phyloP scores from a whole-genome alignment of 2,888 invertebrate genomes.

The Thera britannica region DNA sequence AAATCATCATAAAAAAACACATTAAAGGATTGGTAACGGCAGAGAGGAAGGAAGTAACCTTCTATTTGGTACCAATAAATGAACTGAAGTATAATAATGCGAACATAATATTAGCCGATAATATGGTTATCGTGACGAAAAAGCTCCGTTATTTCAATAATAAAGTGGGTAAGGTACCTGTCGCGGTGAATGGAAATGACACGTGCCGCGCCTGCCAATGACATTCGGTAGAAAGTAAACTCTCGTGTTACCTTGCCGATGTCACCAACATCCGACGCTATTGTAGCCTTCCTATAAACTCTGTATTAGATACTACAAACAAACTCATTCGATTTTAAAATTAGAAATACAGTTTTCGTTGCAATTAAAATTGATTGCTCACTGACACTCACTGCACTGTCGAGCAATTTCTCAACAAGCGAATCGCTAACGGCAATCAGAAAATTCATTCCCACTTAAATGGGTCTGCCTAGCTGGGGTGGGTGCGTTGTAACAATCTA shows the following conservation, averaged over 20 bases:
- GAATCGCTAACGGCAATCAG: slow-evolving; percentile 31
- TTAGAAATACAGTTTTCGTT: slow-evolving; percentile 23
- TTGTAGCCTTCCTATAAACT: slow-evolving; percentile 54
- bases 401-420: slow-evolving; percentile 25
- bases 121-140: slow-evolving; percentile 27
- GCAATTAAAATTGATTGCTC: slow-evolving; percentile 20
- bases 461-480: slow-evolving; percentile 45
- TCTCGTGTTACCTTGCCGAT: slow-evolving; percentile 55
- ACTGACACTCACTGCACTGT: slow-evolving; percentile 25
- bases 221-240: slow-evolving; percentile 74
- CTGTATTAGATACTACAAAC: neutral
- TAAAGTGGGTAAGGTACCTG: slow-evolving; percentile 33
- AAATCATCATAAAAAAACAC: neutral
- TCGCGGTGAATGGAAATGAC: slow-evolving; percentile 50
- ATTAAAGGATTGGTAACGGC: neutral
- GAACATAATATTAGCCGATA: too few relatives aligned
- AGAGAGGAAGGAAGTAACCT: slow-evolving; percentile 4
- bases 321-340: neutral
- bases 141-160: slow-evolving; percentile 66
- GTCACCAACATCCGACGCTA: slow-evolving; percentile 48
- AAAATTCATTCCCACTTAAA: slow-evolving; percentile 33
- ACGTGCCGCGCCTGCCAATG: slow-evolving; percentile 75
- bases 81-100: slow-evolving; percentile 17
- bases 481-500: slow-evolving; percentile 57
- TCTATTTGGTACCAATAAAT: slow-evolving; percentile 14